Percentiles rank a stretch among this genome's conserved stretches.
phyloP scores from a whole-genome alignment of 2,888 invertebrate species.

The Pyrrhosoma nymphula region DNA sequence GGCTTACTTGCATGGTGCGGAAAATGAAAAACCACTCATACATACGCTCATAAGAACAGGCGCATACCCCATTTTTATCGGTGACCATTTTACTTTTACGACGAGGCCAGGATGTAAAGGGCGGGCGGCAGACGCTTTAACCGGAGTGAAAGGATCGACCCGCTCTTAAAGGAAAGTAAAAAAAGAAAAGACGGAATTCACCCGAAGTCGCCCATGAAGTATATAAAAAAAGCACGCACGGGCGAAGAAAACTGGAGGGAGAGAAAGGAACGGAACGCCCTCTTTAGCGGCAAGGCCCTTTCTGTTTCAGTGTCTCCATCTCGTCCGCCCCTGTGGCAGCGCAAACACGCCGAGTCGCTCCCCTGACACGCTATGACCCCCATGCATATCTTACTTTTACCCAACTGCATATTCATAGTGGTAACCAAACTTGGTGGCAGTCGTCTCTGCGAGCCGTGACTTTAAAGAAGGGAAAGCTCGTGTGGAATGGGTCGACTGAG shows the following conservation, averaged over 20 bases:
- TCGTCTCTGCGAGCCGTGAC: too few relatives aligned
- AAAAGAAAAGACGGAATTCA: background rate
- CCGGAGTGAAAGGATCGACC: conserved; percentile 2
- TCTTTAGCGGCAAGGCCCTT: background rate
- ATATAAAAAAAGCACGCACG: background rate
- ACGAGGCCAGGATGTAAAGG: background rate
- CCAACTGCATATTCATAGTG: too few relatives aligned
- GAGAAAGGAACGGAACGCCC: background rate
- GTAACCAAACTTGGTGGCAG: too few relatives aligned
- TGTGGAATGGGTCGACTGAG: too few relatives aligned
- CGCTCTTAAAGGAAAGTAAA: background rate
- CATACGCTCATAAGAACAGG: background rate
- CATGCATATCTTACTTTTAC: too few relatives aligned
- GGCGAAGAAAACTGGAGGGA: background rate
- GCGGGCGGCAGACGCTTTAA: background rate
- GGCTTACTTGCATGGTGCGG: background rate
- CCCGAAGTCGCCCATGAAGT: background rate
- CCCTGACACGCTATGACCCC: too few relatives aligned
- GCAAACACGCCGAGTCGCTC: too few relatives aligned
- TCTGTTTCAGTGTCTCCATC: background rate
- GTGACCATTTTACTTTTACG: background rate
- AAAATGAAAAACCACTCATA: background rate
- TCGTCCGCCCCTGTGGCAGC: background rate
- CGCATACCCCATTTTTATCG: background rate
- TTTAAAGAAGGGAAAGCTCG: too few relatives aligned